These are phyloP conservation scores for Mycalesis mineus DNA, from an alignment of 2,888 invertebrate genomes.

Conservation along the genomic window DNA sequence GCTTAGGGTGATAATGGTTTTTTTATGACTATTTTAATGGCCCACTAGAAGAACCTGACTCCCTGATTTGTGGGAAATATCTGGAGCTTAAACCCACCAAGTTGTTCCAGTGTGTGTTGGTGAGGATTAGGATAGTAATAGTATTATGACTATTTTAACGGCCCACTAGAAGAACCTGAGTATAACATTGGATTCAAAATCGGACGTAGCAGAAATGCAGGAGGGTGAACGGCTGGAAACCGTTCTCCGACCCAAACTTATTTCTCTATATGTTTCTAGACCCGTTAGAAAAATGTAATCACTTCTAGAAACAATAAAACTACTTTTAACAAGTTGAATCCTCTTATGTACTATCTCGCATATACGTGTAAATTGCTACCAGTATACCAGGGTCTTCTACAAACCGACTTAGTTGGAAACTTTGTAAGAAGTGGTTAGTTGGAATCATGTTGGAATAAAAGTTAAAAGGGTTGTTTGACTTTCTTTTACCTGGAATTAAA, in stretches of 20 bases:
- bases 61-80: no score
- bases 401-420: conserved; percentile 12
- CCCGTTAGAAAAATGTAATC: not conserved
- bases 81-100: no score
- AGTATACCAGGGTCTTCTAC: conserved; percentile 30
- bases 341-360: not conserved
- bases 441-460: conserved; percentile 20
- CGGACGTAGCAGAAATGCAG: no score
- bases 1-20: no score
- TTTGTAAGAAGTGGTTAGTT: conserved; percentile 20
- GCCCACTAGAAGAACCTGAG: not conserved
- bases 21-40: no score
- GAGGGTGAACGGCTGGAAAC: no score
- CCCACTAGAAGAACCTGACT: no score
- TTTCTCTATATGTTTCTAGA: not conserved
- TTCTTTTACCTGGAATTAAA: conserved; percentile 6
- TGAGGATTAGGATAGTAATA: no score
- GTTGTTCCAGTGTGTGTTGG: no score
- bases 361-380: conserved; percentile 21
- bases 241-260: no score
- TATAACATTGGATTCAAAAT: no score
- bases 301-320: not conserved
- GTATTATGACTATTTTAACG: not conserved
- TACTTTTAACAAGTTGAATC: conserved; percentile 4
- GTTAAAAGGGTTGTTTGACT: conserved; percentile 13